phyloP scores from a whole-genome alignment of 2,888 invertebrate genomes.

The Abscondita cerata region DNA sequence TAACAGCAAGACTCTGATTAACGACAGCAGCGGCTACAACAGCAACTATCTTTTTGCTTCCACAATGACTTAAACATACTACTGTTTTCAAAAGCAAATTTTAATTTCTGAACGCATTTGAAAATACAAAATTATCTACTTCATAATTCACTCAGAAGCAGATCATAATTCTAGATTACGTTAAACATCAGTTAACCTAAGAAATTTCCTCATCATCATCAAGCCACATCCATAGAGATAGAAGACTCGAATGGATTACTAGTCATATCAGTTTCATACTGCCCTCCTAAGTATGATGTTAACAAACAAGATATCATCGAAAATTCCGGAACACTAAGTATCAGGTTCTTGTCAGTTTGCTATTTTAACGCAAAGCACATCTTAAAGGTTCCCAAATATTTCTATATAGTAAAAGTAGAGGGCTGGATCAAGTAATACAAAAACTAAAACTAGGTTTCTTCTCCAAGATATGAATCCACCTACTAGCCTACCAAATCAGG shows the following conservation, averaged over 20 bases:
- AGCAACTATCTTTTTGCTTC: not conserved
- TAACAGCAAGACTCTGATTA: too few relatives aligned
- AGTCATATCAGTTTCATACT: slow-evolving; percentile 2
- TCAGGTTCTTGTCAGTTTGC: not conserved
- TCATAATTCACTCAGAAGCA: not conserved
- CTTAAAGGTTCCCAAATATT: not conserved
- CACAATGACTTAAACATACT: too few relatives aligned
- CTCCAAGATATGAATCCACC: not conserved
- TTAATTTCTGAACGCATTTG: not conserved
- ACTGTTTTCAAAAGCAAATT: too few relatives aligned
- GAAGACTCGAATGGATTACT: not conserved
- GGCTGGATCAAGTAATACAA: not conserved
- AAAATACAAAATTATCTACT: not conserved
- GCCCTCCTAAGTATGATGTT: not conserved
- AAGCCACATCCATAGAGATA: not conserved
- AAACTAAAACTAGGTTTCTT: not conserved
- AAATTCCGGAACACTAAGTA: not conserved
- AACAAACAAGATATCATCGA: too few relatives aligned
- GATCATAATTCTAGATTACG: not conserved
- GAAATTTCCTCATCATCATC: not conserved
- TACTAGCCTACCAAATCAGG: not conserved
- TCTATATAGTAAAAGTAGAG: not conserved
- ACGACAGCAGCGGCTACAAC: too few relatives aligned
- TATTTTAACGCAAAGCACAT: not conserved
- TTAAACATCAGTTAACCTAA: not conserved